phyloP scores from a whole-genome alignment of 2,113 vertebrate species.

The Excalfactoria chinensis region DNA sequence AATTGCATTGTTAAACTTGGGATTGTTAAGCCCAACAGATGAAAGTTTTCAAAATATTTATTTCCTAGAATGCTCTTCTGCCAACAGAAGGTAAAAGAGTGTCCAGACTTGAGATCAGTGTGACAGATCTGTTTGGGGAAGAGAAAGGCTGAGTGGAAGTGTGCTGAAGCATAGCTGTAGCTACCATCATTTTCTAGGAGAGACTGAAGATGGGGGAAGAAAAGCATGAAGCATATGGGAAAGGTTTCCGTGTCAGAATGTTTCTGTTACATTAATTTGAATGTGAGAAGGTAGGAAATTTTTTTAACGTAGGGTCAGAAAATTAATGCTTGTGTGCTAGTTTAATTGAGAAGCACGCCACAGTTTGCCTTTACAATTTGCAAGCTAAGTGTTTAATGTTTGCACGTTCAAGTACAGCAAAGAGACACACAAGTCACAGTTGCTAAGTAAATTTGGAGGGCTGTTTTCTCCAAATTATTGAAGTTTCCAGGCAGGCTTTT shows the following conservation, averaged over 20 bases:
- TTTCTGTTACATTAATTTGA: not conserved
- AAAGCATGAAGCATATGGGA: not conserved
- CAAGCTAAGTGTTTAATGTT: not conserved
- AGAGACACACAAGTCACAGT: not conserved
- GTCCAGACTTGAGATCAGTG: not conserved
- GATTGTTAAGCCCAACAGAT: not conserved
- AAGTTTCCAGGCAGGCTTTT: not conserved
- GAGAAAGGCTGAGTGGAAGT: not conserved
- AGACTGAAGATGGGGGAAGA: not conserved
- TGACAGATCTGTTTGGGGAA: not conserved
- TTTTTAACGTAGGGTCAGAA: not conserved
- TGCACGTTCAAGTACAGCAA: not conserved
- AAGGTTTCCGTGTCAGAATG: not conserved
- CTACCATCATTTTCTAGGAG: not conserved
- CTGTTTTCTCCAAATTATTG: not conserved
- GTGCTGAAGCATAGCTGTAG: not conserved
- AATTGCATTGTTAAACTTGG: not conserved
- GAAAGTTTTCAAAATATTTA: not conserved
- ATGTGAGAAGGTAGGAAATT: not conserved
- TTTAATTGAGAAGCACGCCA: not conserved
- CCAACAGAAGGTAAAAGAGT: not conserved
- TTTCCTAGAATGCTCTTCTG: not conserved
- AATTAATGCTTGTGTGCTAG: not conserved
- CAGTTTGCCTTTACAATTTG: not conserved
- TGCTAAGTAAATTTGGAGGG: not conserved